Percentiles rank a stretch among this genome's conserved stretches.
These are phyloP conservation scores for Podarcis cretensis DNA, from an alignment of 2,113 vertebrate species.

Conservation along the genomic window DNA sequence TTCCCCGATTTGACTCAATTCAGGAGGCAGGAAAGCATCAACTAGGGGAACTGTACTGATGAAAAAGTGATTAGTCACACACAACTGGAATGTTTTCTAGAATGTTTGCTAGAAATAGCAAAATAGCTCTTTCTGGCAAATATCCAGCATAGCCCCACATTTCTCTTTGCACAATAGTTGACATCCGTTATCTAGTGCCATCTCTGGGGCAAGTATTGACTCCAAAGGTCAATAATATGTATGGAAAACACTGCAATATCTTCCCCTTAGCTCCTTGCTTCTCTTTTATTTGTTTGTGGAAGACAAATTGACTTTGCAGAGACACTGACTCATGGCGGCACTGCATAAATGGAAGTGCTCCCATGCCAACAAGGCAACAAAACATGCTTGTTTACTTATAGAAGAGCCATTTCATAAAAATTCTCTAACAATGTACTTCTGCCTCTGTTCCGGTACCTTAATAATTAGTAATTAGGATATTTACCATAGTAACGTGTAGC, in stretches of 20 bases:
- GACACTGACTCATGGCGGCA: background rate
- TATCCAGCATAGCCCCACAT: background rate
- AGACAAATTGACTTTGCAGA: slow-evolving; percentile 8
- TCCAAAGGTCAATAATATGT: accelerated
- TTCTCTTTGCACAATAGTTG: background rate
- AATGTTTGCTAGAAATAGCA: too few species aligned
- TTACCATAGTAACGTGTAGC: slow-evolving; percentile 42
- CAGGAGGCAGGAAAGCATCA: background rate
- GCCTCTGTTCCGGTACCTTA: slow-evolving; percentile 17
- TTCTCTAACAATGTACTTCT: background rate
- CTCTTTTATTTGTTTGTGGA: background rate
- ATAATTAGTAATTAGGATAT: slow-evolving; percentile 41
- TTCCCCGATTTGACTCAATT: background rate
- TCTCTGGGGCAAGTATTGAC: accelerated
- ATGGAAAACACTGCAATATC: background rate
- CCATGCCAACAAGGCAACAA: background rate
- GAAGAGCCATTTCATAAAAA: slow-evolving; percentile 3
- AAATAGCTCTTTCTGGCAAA: background rate
- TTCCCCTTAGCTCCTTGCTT: background rate
- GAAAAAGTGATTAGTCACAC: background rate
- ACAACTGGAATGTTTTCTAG: background rate
- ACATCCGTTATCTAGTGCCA: background rate
- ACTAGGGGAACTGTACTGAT: background rate
- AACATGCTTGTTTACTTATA: background rate
- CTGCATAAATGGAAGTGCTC: background rate